Base-by-base conservation (phyloP, 1,140 invertebrate species). In the Neodiprion lecontei region DNA sequence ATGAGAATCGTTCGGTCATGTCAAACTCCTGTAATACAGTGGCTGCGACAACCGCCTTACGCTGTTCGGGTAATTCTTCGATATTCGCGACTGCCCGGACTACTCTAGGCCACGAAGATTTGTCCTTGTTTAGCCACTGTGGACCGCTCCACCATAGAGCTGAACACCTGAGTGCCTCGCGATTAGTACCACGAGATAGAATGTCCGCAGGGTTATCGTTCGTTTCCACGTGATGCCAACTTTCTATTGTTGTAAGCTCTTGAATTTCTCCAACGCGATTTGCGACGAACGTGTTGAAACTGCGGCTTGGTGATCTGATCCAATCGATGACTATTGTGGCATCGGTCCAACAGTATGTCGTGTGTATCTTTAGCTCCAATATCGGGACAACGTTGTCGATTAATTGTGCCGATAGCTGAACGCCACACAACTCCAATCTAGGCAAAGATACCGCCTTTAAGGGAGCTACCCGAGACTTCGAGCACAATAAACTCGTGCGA, bases 351-450 rank as follows among this genome's bases (percentile, higher is more conserved):
- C 14, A 74, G 53, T n/a, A 49, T 49, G 49, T 67, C 65, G 48
- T 10, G 73, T 47, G 17, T 76, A 10, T 7, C 40, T 23, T 28
- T 73, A 17, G 17, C 65, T 53, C 11, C 53, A 78, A n/a, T 23
- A 75, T 50, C 1, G 61, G 61, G 9, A 53, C 48, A 28, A 83
- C 69, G 53, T 74, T 77, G 1, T 77, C 40, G 17, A 81, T 66
- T 67, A 85, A 69, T 17, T 73, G 70, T 67, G 83, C 77, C 9
- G 80, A 73, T 11, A 88, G n/a, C 21, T 82, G 23, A 4, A 87
- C 86, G 14, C 77, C 89, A 61, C 79, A 85, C 2, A 90, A 76
- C 78, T 90, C 89, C 40, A 90, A 75, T 53, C 85, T 28, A 21
- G 17, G 17, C 17, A 21, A 21, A 21, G 17, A 21, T 21, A 21